Conservation (phyloP, 2,113 vertebrate species). For the Dendropsophus ebraccatus region DNA sequence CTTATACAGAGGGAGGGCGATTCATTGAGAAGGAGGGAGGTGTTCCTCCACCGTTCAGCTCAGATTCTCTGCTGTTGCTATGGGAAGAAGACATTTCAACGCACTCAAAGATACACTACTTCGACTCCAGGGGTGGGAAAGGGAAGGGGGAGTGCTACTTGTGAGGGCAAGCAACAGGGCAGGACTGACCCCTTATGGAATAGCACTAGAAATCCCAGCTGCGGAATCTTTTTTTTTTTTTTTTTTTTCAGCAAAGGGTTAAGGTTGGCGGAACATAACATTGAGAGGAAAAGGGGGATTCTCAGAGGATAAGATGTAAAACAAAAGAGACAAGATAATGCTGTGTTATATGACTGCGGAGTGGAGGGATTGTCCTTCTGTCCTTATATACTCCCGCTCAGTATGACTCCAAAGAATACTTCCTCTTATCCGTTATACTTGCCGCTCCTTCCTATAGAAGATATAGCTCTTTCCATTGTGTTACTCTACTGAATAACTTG, state of each 20-base stretch:
- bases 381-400: neutral
- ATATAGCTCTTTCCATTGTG: neutral
- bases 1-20: conserved; percentile 28
- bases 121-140: conserved; percentile 54
- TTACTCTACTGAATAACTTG: conserved; percentile 1
- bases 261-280: conserved; percentile 18
- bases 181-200: conserved; percentile 29
- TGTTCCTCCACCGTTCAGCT: conserved; percentile 28
- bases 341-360: neutral
- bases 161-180: conserved; percentile 43
- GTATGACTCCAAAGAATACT: neutral
- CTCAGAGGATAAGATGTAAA: neutral
- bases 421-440: neutral
- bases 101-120: conserved; percentile 42
- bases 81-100: conserved; percentile 56
- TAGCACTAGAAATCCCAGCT: conserved; percentile 6
- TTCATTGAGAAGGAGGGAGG: conserved; percentile 33
- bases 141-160: conserved; percentile 37
- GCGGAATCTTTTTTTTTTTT: neutral
- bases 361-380: neutral
- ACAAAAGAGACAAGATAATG: neutral
- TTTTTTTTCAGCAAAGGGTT: neutral
- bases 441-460: neutral
- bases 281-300: neutral
- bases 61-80: conserved; percentile 56